These are phyloP conservation scores for Paramuricea clavata DNA, from an alignment of 92 coral and sea anemone species.

Conservation along the genomic window DNA sequence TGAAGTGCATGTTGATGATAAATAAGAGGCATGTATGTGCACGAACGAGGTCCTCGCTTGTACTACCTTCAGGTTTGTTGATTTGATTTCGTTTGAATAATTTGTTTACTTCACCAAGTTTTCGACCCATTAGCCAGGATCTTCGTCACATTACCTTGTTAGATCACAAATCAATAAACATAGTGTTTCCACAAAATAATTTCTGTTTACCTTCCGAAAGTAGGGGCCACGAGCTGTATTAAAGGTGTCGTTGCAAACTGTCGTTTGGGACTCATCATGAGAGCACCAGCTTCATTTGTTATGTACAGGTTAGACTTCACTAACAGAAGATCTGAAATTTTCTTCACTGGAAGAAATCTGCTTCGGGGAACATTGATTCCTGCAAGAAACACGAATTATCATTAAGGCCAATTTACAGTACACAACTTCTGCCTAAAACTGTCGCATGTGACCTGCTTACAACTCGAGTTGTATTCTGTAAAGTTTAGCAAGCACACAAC, in stretches of 20 bases:
- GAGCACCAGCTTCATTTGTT: conserved; percentile 81
- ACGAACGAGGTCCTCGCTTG: too few relatives aligned
- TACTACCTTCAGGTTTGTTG: too few relatives aligned
- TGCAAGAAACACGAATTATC: conserved; percentile 10
- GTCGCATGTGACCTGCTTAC: too few relatives aligned
- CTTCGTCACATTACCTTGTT: background rate
- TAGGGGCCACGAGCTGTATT: conserved; percentile 88
- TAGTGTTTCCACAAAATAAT: background rate
- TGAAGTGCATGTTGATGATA: too few relatives aligned
- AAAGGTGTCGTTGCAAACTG: conserved; percentile 94
- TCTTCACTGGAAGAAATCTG: conserved; percentile 97
- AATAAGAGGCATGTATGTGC: too few relatives aligned
- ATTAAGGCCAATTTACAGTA: background rate
- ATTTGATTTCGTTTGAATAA: too few relatives aligned
- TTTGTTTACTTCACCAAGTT: too few relatives aligned
- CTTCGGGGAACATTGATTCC: conserved; percentile 98
- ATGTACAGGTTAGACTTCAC: conserved; percentile 91
- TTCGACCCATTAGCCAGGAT: background rate
- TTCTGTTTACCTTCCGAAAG: too few relatives aligned
- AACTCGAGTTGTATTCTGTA: too few relatives aligned
- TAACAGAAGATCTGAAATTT: conserved; percentile 90
- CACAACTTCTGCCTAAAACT: too few relatives aligned
- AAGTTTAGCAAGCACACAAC: too few relatives aligned
- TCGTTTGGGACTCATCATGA: conserved; percentile 83
- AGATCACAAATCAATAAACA: background rate